phyloP scores from a whole-genome alignment of 2,113 vertebrate genomes.

The Anser cygnoides region DNA sequence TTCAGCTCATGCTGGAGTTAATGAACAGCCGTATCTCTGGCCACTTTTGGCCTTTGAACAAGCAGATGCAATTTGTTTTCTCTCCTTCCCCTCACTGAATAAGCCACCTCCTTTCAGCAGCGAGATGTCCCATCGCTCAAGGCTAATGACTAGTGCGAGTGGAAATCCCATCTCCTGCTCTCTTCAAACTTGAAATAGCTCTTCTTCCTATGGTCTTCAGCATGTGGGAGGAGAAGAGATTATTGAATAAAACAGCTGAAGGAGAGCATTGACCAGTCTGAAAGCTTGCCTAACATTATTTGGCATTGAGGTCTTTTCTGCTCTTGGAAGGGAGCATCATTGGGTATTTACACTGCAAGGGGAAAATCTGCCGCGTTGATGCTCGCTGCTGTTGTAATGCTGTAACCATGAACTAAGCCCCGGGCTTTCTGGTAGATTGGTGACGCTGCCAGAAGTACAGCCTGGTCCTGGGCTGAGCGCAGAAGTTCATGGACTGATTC shows the following conservation, averaged over 20 bases:
- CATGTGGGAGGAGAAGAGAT: not conserved
- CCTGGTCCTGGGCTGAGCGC: not conserved
- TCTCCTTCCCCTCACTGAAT: not conserved
- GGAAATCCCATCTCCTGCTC: not conserved
- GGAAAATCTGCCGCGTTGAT: not conserved
- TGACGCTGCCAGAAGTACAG: not conserved
- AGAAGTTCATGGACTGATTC: not conserved
- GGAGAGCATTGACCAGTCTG: not conserved
- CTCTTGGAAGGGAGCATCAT: not conserved
- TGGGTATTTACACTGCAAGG: not conserved
- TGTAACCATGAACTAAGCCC: not conserved
- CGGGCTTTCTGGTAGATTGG: not conserved
- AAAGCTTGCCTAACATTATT: not conserved
- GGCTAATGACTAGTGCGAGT: not conserved
- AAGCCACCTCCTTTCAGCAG: not conserved
- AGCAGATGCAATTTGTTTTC: not conserved
- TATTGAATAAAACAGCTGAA: not conserved
- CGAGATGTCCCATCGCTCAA: not conserved
- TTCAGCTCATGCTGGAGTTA: not conserved
- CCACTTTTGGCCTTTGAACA: slow-evolving; percentile 1
- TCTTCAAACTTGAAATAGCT: not conserved
- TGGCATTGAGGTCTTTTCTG: not conserved
- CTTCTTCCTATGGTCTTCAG: not conserved
- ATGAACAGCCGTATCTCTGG: not conserved
- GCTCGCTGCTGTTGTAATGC: not conserved